phyloP scores from a whole-genome alignment of 2,113 vertebrate species.

The Centropristis striata region DNA sequence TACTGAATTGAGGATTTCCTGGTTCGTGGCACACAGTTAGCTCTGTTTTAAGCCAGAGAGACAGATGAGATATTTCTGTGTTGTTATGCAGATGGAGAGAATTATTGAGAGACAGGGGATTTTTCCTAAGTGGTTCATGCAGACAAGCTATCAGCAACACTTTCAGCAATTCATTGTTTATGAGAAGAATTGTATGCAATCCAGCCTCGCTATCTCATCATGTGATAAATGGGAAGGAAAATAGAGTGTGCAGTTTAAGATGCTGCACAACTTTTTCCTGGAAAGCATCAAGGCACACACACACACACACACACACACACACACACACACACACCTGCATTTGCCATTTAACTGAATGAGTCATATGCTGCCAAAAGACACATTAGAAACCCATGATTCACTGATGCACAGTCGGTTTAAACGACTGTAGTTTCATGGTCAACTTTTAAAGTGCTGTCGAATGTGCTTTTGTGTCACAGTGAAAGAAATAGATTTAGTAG shows the following conservation, averaged over 20 bases:
- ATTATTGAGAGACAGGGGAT: neutral
- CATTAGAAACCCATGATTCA: conserved; percentile 12
- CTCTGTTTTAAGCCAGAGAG: conserved; percentile 1
- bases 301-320: too few relatives aligned
- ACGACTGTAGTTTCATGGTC: neutral
- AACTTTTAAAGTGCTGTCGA: neutral
- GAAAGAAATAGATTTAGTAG: neutral
- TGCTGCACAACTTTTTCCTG: conserved; percentile 33
- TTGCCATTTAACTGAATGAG: conserved; percentile 25
- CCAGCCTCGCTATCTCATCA: neutral
- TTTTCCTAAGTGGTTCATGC: conserved; percentile 9
- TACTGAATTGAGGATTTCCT: conserved; percentile 17
- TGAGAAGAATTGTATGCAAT: neutral
- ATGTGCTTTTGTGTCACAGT: conserved; percentile 1
- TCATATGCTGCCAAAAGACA: conserved; percentile 23
- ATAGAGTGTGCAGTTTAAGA: conserved; percentile 7
- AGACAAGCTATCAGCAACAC: conserved; percentile 18
- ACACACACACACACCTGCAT: conserved; percentile 47
- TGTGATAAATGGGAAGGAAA: conserved; percentile 32
- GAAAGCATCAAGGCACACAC: conserved; percentile 17
- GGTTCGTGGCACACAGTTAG: conserved; percentile 3
- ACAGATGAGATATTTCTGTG: conserved; percentile 6
- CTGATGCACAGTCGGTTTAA: conserved; percentile 6
- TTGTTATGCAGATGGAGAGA: conserved; percentile 27
- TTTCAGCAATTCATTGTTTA: conserved; percentile 1